These are phyloP conservation scores for Nomada goodeniana DNA, from an alignment of 2,888 invertebrate genomes.

Conservation along the genomic window DNA sequence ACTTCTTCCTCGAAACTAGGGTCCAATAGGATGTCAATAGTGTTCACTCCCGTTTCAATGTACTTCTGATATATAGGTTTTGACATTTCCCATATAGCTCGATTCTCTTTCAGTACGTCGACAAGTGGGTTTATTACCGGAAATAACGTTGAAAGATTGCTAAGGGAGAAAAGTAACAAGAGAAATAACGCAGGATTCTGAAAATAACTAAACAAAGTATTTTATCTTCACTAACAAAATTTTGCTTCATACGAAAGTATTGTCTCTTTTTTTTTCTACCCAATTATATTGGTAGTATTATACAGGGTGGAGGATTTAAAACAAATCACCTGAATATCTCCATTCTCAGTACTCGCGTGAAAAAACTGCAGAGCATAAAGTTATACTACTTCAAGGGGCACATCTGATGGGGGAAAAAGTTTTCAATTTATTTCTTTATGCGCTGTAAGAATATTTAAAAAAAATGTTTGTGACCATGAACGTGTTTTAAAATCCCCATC, in stretches of 20 bases:
- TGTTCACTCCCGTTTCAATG: constrained; percentile 73
- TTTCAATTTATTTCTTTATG: neutral
- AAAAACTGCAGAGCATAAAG: too few species aligned
- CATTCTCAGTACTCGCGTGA: too few species aligned
- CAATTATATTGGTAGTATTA: too few species aligned
- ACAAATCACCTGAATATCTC: too few species aligned
- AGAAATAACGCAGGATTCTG: constrained; percentile 44
- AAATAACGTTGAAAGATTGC: constrained; percentile 86
- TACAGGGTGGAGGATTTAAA: too few species aligned
- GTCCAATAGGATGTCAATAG: constrained; percentile 77
- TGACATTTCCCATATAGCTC: constrained; percentile 87
- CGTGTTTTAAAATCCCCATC: too few species aligned
- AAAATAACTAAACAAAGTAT: neutral
- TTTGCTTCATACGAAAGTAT: too few species aligned
- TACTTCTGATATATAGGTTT: constrained; percentile 82
- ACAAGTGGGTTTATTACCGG: constrained; percentile 85
- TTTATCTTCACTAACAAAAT: too few species aligned
- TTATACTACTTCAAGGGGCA: too few species aligned
- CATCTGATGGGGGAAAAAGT: too few species aligned
- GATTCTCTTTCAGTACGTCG: constrained; percentile 86
- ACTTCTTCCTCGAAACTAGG: constrained; percentile 77
- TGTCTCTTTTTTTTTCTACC: too few species aligned
- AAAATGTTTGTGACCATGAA: too few species aligned
- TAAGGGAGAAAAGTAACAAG: constrained; percentile 75
- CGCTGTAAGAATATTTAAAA: neutral